Conservation (phyloP, 2,113 vertebrate genomes). For the Sus scrofa region DNA sequence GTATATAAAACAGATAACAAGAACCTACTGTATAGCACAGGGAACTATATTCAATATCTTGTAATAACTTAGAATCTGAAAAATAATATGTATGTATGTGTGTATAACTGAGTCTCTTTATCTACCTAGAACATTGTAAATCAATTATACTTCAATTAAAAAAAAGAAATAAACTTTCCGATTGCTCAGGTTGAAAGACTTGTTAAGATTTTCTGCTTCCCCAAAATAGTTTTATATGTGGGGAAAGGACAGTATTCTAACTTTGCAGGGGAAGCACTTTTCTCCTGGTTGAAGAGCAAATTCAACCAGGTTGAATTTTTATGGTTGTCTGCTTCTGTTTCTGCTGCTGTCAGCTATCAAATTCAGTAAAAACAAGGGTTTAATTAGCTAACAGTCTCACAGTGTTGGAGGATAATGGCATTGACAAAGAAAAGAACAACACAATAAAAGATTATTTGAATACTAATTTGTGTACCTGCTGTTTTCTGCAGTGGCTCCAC, state of each 20-base stretch:
- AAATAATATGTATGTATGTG: no score
- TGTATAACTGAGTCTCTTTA: no score
- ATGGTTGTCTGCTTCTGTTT: slow-evolving; percentile 55
- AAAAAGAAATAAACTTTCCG: slow-evolving; percentile 23
- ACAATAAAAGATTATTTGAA: slow-evolving; percentile 40
- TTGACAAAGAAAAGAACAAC: slow-evolving; percentile 44
- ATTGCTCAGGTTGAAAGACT: slow-evolving; percentile 39
- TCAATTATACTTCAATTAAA: no score
- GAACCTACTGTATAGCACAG: no score
- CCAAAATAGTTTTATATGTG: slow-evolving; percentile 8
- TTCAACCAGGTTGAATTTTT: no score
- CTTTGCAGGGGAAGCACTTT: slow-evolving; percentile 40
- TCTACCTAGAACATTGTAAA: no score
- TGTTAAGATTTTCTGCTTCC: slow-evolving; percentile 28
- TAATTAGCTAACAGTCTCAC: slow-evolving; percentile 58
- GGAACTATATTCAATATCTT: no score
- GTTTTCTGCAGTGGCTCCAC: neutral
- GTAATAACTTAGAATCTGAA: no score
- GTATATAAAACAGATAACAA: no score
- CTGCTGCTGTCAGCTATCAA: slow-evolving; percentile 49
- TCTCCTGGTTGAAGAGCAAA: slow-evolving; percentile 23
- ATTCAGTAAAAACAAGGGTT: slow-evolving; percentile 48
- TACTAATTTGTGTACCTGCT: slow-evolving; percentile 42
- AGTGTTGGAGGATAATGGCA: slow-evolving; percentile 32
- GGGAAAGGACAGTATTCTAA: neutral